phyloP scores from a whole-genome alignment of 2,888 invertebrate species.

The Drosophila differens region DNA sequence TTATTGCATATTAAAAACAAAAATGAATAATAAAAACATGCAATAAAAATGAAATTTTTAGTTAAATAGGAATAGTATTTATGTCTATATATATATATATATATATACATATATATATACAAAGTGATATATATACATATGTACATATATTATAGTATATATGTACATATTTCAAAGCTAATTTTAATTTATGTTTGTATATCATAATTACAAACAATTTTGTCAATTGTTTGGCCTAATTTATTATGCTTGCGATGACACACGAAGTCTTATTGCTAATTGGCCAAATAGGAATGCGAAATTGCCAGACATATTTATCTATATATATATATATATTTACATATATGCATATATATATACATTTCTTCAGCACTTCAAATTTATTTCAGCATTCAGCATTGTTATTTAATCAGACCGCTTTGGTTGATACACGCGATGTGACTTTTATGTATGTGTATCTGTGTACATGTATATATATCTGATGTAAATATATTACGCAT shows the following conservation, averaged over 20 bases:
- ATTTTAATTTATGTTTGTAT: background rate
- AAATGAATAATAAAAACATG: background rate
- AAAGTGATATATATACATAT: background rate
- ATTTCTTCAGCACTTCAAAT: conserved; percentile 18
- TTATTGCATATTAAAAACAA: background rate
- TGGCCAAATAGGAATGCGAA: conserved; percentile 1
- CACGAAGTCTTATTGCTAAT: conserved; percentile 21
- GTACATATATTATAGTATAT: background rate
- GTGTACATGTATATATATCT: background rate
- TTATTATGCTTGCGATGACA: conserved; percentile 17
- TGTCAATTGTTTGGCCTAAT: conserved; percentile 25
- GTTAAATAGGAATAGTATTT: background rate
- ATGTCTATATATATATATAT: background rate
- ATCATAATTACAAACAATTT: conserved; percentile 7
- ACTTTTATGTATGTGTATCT: conserved; percentile 18
- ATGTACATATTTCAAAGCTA: background rate
- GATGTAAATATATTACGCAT: background rate
- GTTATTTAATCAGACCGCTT: conserved; percentile 16
- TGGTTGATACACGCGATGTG: conserved; percentile 45
- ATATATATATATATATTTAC: background rate
- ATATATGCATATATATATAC: background rate
- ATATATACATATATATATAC: background rate
- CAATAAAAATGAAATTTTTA: conserved; percentile 9
- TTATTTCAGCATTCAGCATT: conserved; percentile 32
- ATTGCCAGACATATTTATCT: background rate